These are phyloP conservation scores for Osmerus eperlanus DNA, from an alignment of 2,113 vertebrate genomes.

Conservation along the genomic window DNA sequence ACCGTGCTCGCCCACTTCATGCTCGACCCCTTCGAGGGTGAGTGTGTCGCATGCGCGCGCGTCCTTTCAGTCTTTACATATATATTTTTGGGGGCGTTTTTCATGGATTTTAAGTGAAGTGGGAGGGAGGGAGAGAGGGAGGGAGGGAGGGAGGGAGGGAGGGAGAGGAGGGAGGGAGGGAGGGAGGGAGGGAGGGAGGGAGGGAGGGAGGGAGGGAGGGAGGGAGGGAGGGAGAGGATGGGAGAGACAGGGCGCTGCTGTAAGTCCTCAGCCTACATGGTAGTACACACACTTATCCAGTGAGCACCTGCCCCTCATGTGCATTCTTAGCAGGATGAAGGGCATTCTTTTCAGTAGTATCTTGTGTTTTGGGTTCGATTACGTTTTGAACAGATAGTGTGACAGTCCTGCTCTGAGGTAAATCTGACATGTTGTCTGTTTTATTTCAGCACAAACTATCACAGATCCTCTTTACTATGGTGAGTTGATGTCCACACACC, in stretches of 20 bases:
- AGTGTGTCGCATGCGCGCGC: constrained; percentile 43
- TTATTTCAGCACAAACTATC: constrained; percentile 40
- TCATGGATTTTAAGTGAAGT: no score
- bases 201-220: neutral
- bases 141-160: neutral
- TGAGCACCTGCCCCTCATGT: no score
- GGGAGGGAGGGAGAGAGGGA: neutral
- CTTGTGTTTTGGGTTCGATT: no score
- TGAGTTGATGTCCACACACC: constrained; percentile 38
- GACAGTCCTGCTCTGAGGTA: no score
- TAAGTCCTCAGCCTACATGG: neutral
- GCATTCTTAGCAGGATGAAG: no score
- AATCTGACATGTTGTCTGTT: neutral
- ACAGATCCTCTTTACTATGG: constrained; percentile 72
- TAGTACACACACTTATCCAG: no score
- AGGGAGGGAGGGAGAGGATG: neutral
- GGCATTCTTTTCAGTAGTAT: no score
- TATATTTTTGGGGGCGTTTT: no score
- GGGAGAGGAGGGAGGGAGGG: neutral
- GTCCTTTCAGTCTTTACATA: no score
- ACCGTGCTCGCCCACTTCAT: constrained; percentile 89
- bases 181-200: neutral
- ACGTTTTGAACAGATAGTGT: no score
- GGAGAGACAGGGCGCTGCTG: neutral
- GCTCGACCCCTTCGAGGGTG: constrained; percentile 81